Base-by-base conservation (phyloP, 1,140 invertebrate species). In the Epicauta chinensis region DNA sequence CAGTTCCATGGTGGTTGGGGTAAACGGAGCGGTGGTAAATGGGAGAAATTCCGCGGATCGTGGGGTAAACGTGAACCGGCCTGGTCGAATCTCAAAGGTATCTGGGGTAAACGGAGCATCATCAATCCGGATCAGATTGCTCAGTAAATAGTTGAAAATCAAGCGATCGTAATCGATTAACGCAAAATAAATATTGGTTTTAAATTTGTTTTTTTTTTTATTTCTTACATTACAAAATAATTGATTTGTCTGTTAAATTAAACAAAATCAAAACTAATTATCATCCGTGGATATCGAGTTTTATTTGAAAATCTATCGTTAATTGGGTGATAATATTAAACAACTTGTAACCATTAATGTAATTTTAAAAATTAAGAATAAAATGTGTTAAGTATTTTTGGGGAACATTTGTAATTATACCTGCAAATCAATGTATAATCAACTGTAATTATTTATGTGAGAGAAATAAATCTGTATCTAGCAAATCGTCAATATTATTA, bases 41-140 rank as follows among this genome's bases (percentile, higher is more conserved):
- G 75, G 71, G 75, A 75, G 31, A 81, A 75, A 65, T 81, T 82
- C 62, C 75, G 71, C 70, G 79, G 77, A 39, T 70, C 76, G 59
- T 83, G 81, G 80, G 82, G 80, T 61, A 85, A 85, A 68, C 71
- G 82, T 32, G 82, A 83, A 59, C 82, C 82, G 2, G 81, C 78
- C 62, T 85, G 83, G 83, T 82, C 82, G 66, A 85, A 84, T 65
- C 72, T 85, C 53, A 80, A 83, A 67, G 82, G 82, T 31, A 77
- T 85, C 66, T 85, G 83, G 83, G 83, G 83, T 61, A 86, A 86
- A 66, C 71, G 78, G 36, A 66, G 63, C 52, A n/a, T n/a, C n/a
- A n/a, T n/a, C n/a, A 36, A 48, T 16, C 29, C 58, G 16, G 48
- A 60, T 39, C 50, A 60, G 51, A 54, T 47, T 6, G 16, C 38